Conservation (phyloP, 30 jellyfish, hydroid and myxozoan species). For the Aurelia sp. region DNA sequence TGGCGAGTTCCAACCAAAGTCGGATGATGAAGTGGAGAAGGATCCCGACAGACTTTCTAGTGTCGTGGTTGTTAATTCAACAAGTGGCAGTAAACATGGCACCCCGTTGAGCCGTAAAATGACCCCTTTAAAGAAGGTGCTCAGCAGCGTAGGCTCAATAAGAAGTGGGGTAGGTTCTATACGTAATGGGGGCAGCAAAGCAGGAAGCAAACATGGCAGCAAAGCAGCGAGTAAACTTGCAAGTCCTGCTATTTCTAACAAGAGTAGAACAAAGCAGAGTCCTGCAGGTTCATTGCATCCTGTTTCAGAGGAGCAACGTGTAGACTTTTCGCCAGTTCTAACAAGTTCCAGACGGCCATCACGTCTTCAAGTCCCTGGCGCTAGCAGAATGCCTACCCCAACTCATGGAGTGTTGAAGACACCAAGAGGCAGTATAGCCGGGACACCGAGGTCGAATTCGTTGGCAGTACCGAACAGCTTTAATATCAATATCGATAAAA, state of each 20-base stretch:
- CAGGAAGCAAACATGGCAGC: slow-evolving; percentile 22
- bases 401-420: slow-evolving; percentile 31
- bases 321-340: neutral
- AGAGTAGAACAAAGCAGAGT: neutral
- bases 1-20: slow-evolving; percentile 30
- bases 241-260: slow-evolving; percentile 23
- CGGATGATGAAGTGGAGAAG: slow-evolving; percentile 45
- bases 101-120: slow-evolving; percentile 20
- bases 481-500: neutral
- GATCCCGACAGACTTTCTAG: slow-evolving; percentile 20
- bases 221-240: neutral
- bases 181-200: slow-evolving; percentile 21
- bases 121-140: slow-evolving; percentile 47
- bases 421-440: slow-evolving; percentile 10
- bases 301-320: neutral
- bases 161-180: slow-evolving; percentile 52
- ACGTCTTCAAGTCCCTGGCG: neutral
- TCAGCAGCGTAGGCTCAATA: slow-evolving; percentile 44
- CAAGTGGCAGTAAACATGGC: neutral
- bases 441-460: neutral
- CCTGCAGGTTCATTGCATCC: slow-evolving; percentile 3
- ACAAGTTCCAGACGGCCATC: slow-evolving; percentile 30
- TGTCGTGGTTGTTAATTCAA: slow-evolving; percentile 19
- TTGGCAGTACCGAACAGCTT: neutral
- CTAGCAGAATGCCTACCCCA: slow-evolving; percentile 22